phyloP scores from a whole-genome alignment of 2,888 invertebrate genomes.

The Dicyrtomina minuta region DNA sequence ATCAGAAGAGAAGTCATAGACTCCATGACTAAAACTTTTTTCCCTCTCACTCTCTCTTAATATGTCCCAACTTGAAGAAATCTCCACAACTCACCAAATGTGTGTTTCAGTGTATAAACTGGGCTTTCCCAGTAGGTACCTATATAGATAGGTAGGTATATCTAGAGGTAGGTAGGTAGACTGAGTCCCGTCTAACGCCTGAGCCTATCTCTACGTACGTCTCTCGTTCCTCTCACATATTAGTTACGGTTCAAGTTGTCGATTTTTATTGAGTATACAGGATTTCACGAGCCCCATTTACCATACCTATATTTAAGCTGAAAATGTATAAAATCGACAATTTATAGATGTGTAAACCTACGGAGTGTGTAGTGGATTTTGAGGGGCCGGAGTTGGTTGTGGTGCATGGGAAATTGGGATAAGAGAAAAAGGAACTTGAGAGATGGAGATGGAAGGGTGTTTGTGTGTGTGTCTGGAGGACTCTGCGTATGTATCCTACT shows the following conservation, averaged over 20 bases:
- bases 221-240: too few relatives aligned
- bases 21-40: not conserved
- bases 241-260: too few relatives aligned
- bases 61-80: not conserved
- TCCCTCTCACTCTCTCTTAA: not conserved
- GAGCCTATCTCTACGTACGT: too few relatives aligned
- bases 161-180: too few relatives aligned
- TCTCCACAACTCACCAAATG: not conserved
- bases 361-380: not conserved
- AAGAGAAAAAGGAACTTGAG: constrained; percentile 30
- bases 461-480: too few relatives aligned
- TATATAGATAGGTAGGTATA: too few relatives aligned
- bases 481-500: too few relatives aligned
- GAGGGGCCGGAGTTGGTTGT: not conserved
- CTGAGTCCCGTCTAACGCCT: too few relatives aligned
- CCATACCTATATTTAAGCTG: too few relatives aligned
- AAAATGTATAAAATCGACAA: too few relatives aligned
- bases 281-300: too few relatives aligned
- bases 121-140: not conserved
- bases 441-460: constrained; percentile 33
- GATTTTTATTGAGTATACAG: too few relatives aligned
- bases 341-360: not conserved
- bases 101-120: not conserved
- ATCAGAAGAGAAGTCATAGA: constrained; percentile 5
- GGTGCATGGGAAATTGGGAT: not conserved